phyloP scores from a whole-genome alignment of 2,888 invertebrate genomes.

The Nasonovia ribisnigri region DNA sequence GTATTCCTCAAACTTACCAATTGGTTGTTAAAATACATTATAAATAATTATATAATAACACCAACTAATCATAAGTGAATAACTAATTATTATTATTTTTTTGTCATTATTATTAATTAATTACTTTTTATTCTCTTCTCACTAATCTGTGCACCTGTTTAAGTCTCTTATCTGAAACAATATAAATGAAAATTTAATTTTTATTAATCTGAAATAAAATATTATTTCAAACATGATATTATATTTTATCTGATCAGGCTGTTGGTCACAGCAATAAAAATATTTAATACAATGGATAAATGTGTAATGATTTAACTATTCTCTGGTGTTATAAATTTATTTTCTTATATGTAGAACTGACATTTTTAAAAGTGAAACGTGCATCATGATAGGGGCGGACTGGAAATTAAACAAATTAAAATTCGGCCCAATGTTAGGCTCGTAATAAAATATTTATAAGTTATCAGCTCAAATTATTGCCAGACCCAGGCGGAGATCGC shows the following conservation, averaged over 20 bases:
- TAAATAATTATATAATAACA: constrained; percentile 47
- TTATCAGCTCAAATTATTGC: too few species aligned
- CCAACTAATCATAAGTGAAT: constrained; percentile 28
- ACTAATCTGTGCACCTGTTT: constrained; percentile 64
- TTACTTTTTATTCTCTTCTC: constrained; percentile 61
- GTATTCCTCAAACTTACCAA: constrained; percentile 60
- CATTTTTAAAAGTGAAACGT: background rate
- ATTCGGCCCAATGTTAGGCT: too few species aligned
- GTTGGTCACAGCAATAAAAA: background rate
- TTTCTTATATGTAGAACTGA: background rate
- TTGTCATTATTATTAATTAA: constrained; percentile 19
- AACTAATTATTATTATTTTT: constrained; percentile 32
- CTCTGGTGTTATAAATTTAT: background rate
- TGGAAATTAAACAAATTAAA: too few species aligned
- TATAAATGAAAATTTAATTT: constrained; percentile 45
- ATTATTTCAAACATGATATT: constrained; percentile 25
- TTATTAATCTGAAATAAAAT: constrained; percentile 11
- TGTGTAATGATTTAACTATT: background rate
- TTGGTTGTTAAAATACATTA: constrained; percentile 19
- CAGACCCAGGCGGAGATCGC: too few species aligned
- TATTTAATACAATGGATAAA: background rate
- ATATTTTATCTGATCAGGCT: background rate
- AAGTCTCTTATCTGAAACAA: constrained; percentile 62
- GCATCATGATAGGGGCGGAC: too few species aligned
- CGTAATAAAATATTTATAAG: too few species aligned